Base-by-base conservation (phyloP, 1,140 invertebrate genomes). In the Penaeus japonicus region DNA sequence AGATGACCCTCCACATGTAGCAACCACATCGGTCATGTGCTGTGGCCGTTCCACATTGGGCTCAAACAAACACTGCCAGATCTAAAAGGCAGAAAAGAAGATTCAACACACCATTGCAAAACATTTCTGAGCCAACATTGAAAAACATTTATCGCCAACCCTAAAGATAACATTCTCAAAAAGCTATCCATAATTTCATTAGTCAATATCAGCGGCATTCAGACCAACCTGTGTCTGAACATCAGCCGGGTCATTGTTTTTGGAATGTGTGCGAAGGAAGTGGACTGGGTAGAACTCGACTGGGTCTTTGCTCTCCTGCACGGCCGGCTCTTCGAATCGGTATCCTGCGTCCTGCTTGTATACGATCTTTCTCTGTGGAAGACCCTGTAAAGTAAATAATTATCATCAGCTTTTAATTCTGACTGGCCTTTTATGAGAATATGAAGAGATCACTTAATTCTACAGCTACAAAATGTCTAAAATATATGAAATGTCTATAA, bases 1-100 rank as follows among this genome's bases (percentile, higher is more conserved):
- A 39, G 92, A 93, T 39, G 94, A 92, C 30, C 94, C 93, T 32
- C 93, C 94, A 91, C 93, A 94, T 0, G 93, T 94, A 3, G 94
- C 94, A 4, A 94, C 91, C 12, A 93, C 89, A 70, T 92, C 91
- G 4, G 92, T 92, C 10, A 91, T 93, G 24, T 65, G 30, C 27
- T 81, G 57, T 70, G 91, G 88, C 83, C 91, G 89, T 35, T 92
- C 77, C 2, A 90, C 80, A 80, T 92, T 87, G 7, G 94, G 94
- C 89, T 94, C 93, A 91, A 94, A 93, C 0, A 92, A 92, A 91
- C 93, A 93, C 80, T 92, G 91, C 93, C 93, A 94, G 7, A 94
- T 93, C 91, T 94, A 47, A 35, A 22, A 32, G 30, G 20, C 35
- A 57, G 1, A 15, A 20, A 77, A 79, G 39, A 87, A 83, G 65